phyloP scores from a whole-genome alignment of 2,888 invertebrate genomes.

The Proisotoma minuta region DNA sequence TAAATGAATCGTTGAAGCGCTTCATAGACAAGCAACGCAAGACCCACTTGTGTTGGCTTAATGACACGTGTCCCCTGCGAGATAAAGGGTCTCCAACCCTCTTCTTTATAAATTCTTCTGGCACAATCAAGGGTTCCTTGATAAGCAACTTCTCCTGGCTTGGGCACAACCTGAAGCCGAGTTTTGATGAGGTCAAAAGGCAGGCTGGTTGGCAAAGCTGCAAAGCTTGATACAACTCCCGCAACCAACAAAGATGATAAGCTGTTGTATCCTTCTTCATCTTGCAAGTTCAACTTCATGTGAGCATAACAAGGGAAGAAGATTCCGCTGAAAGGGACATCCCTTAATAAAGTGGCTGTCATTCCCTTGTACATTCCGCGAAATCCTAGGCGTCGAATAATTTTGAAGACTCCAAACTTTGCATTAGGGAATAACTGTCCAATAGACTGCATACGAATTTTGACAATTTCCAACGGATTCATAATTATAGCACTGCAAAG shows the following conservation, averaged over 20 bases:
- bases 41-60: slow-evolving; percentile 59
- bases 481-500: slow-evolving; percentile 58
- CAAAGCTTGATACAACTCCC: slow-evolving; percentile 50
- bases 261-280: slow-evolving; percentile 56
- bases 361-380: slow-evolving; percentile 59
- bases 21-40: slow-evolving; percentile 60
- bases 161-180: slow-evolving; percentile 54
- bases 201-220: slow-evolving; percentile 57
- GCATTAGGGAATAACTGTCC: slow-evolving; percentile 54
- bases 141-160: slow-evolving; percentile 59
- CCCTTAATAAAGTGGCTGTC: slow-evolving; percentile 58
- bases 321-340: slow-evolving; percentile 58
- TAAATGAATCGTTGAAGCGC: slow-evolving; percentile 58
- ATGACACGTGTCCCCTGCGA: slow-evolving; percentile 57
- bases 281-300: slow-evolving; percentile 55
- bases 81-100: slow-evolving; percentile 59
- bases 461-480: slow-evolving; percentile 61
- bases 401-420: slow-evolving; percentile 53
- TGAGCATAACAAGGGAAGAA: slow-evolving; percentile 61
- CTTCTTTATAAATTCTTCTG: slow-evolving; percentile 55
- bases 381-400: slow-evolving; percentile 58
- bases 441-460: slow-evolving; percentile 59
- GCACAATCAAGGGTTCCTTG: slow-evolving; percentile 56
- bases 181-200: slow-evolving; percentile 62
- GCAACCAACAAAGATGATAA: slow-evolving; percentile 53